A percentile compares a stretch with the other conserved stretches of the same genome.
These are phyloP conservation scores for Alligator mississippiensis DNA, from an alignment of 2,113 vertebrate species.

Conservation along the genomic window DNA sequence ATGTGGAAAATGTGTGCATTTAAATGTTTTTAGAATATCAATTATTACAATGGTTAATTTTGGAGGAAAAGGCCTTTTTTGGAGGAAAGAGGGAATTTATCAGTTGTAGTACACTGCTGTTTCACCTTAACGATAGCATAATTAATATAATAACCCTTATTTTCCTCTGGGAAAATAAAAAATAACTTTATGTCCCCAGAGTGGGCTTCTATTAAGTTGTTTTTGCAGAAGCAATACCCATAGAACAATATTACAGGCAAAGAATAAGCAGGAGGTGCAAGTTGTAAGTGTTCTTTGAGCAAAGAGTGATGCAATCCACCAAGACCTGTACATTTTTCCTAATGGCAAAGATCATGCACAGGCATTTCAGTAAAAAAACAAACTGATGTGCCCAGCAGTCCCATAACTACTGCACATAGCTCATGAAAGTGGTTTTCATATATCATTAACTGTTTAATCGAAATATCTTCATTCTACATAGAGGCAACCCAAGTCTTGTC, in stretches of 20 bases:
- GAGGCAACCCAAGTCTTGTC: too few species aligned
- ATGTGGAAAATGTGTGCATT: background rate
- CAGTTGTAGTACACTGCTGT: background rate
- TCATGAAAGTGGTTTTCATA: background rate
- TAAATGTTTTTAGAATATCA: background rate
- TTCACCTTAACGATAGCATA: accelerated
- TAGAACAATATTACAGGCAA: background rate
- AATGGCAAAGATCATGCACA: background rate
- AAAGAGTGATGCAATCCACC: too few species aligned
- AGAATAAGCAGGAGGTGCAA: background rate
- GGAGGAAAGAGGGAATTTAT: background rate
- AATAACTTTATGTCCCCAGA: background rate
- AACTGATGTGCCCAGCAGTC: background rate
- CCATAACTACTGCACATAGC: background rate
- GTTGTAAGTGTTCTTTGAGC: too few species aligned
- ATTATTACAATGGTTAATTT: background rate
- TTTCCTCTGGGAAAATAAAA: background rate
- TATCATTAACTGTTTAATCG: background rate
- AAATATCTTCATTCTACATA: accelerated
- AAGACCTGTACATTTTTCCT: too few species aligned
- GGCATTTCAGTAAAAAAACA: background rate
- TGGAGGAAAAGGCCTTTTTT: too few species aligned
- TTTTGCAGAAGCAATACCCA: background rate
- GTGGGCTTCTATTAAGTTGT: background rate
- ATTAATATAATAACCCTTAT: background rate